A percentile compares a stretch with the other conserved stretches of the same genome.
These are phyloP conservation scores for Heteromyza rotundicornis DNA, from an alignment of 2,888 invertebrate species.

Conservation along the genomic window DNA sequence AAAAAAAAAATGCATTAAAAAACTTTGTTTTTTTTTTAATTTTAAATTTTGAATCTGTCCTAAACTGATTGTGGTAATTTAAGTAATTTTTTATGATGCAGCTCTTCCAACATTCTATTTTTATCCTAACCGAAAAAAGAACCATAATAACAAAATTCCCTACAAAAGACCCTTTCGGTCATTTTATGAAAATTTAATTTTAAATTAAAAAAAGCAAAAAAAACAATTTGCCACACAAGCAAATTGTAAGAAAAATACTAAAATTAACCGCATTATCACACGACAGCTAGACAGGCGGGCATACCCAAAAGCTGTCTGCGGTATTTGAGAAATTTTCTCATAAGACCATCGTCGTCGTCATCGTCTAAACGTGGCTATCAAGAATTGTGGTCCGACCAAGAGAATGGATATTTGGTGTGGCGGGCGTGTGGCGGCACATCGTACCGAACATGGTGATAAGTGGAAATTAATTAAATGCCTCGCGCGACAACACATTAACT, in stretches of 20 bases:
- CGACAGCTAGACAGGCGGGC: background rate
- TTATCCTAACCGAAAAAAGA: no score
- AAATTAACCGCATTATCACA: background rate
- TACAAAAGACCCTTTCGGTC: no score
- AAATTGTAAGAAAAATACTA: background rate
- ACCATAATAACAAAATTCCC: no score
- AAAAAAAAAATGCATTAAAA: no score
- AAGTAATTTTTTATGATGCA: no score
- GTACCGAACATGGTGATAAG: slow-evolving; percentile 44
- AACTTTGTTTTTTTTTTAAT: no score
- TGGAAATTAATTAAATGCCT: slow-evolving; percentile 58
- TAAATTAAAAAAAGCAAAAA: background rate
- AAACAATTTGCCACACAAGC: background rate
- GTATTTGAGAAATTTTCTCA: slow-evolving; percentile 8
- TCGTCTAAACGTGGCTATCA: background rate
- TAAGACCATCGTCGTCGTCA: no score
- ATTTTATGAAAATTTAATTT: no score
- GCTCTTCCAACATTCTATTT: no score
- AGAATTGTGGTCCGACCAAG: background rate
- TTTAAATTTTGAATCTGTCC: no score
- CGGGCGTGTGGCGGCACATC: background rate
- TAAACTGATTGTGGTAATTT: no score
- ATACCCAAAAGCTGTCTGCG: background rate
- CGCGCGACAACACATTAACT: slow-evolving; percentile 12
- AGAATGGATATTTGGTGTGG: no score